These are phyloP conservation scores for Clistopyga incitator DNA, from an alignment of 2,888 invertebrate species.

Conservation along the genomic window DNA sequence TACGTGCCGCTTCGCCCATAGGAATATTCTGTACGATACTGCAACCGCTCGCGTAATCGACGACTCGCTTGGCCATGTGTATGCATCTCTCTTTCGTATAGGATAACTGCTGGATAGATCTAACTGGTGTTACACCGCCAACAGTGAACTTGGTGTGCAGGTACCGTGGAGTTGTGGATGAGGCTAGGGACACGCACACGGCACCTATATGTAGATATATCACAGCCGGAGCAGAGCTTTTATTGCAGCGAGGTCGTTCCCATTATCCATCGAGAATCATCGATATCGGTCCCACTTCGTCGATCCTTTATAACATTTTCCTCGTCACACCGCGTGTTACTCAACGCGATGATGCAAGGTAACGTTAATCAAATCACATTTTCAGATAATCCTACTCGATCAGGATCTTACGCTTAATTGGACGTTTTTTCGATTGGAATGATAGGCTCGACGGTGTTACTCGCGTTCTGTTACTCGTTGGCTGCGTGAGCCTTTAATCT, in stretches of 20 bases:
- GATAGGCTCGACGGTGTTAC: too few relatives aligned
- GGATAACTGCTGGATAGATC: slow-evolving; percentile 37
- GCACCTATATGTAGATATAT: background rate
- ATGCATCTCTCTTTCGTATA: slow-evolving; percentile 29
- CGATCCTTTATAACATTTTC: background rate
- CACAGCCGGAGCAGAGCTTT: slow-evolving; percentile 16
- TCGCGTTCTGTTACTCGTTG: background rate
- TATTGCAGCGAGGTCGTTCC: slow-evolving; percentile 52
- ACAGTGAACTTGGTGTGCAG: slow-evolving; percentile 50
- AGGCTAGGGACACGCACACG: slow-evolving; percentile 16
- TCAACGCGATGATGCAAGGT: background rate
- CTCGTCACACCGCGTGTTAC: background rate
- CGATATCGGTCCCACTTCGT: slow-evolving; percentile 50
- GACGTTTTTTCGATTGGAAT: background rate
- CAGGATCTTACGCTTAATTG: background rate
- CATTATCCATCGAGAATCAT: slow-evolving; percentile 55
- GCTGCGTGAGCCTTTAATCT: background rate
- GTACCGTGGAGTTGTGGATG: slow-evolving; percentile 31
- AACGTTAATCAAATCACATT: background rate
- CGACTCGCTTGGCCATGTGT: slow-evolving; percentile 16
- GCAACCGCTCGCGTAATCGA: slow-evolving; percentile 33
- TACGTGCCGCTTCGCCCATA: slow-evolving; percentile 34
- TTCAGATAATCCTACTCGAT: background rate
- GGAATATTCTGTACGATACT: slow-evolving; percentile 35
- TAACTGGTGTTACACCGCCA: slow-evolving; percentile 44